Evolutionary conservation across 2,888 invertebrate genomes (phyloP), one percentile per base, ranked within the genome.

Genomic region (Aquatica leii): DNA sequence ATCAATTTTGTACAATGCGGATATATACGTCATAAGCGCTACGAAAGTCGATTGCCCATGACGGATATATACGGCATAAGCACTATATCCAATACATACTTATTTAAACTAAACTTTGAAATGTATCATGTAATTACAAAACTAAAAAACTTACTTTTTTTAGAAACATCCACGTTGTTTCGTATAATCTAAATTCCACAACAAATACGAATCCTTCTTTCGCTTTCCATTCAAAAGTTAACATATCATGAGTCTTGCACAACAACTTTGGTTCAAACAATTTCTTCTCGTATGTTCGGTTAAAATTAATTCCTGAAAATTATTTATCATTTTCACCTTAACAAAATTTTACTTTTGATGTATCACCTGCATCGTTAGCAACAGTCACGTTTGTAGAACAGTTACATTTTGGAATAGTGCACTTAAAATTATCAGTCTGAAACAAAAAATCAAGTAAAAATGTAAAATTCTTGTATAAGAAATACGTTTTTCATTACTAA

Each of bases 171-270:
- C 68, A 69, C 4, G 59, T 46, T 5, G 24, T 24, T 8, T 53
- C 14, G 15, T 54, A 49, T 1, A 41, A 48, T 9, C 40, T 57
- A 1, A 54, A 21, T 59, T 70, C 68, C 9, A 70, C 11, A 4
- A 70, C 15, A 54, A 59, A 66, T 2, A 48, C 40, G 11, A 64
- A 15, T 8, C 40, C 18, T 20, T 46, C 17, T 18, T 40, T 15
- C 9, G 50, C 12, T n/a, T 53, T 49, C 64, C 62, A 70, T 20
- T 65, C 57, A 24, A 67, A 37, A 20, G 43, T 48, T 49, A 67
- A 63, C 40, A 54, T 58, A 37, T 20, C 49, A 21, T 67, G 63
- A 11, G 59, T 59, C 59, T 63, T 68, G 31, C 70, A 70, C 46
- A 67, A 43, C 12, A 68, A 50, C 24, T 24, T 20, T 5, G 60